Percentiles rank a stretch among this genome's conserved stretches.
Conservation (phyloP, 2,888 invertebrate species). For the Lottia gigantea region DNA sequence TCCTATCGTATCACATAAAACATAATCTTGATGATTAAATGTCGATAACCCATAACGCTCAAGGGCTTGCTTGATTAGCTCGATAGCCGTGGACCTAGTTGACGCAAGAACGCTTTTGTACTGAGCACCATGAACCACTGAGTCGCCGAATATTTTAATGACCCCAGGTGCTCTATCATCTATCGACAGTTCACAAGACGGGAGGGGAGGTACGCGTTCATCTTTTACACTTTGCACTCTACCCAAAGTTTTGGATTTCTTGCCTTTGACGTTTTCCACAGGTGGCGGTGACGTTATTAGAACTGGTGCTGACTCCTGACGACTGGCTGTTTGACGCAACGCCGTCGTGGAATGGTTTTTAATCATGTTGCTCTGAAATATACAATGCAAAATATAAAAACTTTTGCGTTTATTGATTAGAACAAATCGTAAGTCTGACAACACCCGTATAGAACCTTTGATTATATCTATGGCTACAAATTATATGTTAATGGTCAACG, state of each 20-base stretch:
- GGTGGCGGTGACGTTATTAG: not conserved
- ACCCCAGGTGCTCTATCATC: conserved; percentile 59
- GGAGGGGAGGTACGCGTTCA: conserved; percentile 1
- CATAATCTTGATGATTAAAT: conserved; percentile 43
- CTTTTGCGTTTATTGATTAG: too few relatives aligned
- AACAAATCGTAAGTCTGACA: too few relatives aligned
- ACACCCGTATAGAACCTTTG: too few relatives aligned
- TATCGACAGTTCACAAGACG: conserved; percentile 49
- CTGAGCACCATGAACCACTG: conserved; percentile 55
- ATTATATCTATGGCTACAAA: too few relatives aligned
- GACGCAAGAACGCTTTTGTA: conserved; percentile 63
- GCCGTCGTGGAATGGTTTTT: conserved; percentile 8
- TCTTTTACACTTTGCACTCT: conserved; percentile 16
- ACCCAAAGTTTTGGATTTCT: conserved; percentile 15
- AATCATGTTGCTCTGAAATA: not conserved
- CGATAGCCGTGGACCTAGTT: conserved; percentile 54
- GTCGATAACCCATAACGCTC: conserved; percentile 55
- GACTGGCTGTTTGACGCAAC: not conserved
- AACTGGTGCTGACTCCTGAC: not conserved
- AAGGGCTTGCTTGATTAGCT: conserved; percentile 60
- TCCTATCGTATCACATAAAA: conserved; percentile 63
- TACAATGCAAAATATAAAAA: too few relatives aligned
- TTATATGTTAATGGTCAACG: too few relatives aligned
- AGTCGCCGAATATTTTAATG: conserved; percentile 59
- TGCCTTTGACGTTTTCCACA: conserved; percentile 6